Evolutionary conservation across 2,113 vertebrate genomes (phyloP), one percentile per base, ranked within the genome.

Genomic region (Psettodes erumei): DNA sequence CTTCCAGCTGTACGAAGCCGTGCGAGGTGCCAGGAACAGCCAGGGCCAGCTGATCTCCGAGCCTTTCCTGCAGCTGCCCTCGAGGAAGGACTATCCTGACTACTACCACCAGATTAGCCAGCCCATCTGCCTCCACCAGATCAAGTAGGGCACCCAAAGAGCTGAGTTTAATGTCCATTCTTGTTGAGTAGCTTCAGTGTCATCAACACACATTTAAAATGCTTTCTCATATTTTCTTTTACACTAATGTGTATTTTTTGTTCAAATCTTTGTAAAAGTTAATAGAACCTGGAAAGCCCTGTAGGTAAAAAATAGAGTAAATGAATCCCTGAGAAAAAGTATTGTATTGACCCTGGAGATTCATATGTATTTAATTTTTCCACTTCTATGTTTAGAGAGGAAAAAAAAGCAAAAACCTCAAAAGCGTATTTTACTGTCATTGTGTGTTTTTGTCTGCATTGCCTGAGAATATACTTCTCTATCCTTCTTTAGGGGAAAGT

Each of bases 51-150:
- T 98, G 64, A 95, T 99, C 83, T 96, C 97, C 0, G 97, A 99
- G 86, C 97, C 98, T 6, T 99, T 99, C 90, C 95, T 97, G 82
- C 97, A 99, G 91, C 94, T 99, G 71, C 98, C 98, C 64, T 97
- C 96, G 77, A 97, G 96, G 92, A 99, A 99, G 85, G 98, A 99
- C 81, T 98, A 98, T 76, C 97, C 98, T 2, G 96, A 99, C 93
- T 99, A 99, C 93, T 99, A 96, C 90, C 96, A 97, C 74, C 98
- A 98, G 89, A 99, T 98, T 89, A 97, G 92, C 91, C 93, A 96
- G 64, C 98, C 98, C 43, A 94, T 98, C 91, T 98, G 97, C 37
- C 90, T 99, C 50, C 95, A 96, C 71, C 96, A 97, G 82, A 98
- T 99, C 90, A 97, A 97, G 98, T 99, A 96, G 87, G 93, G 64